phyloP scores from a whole-genome alignment of 2,797 vertebrate genomes.

The Parotocinclus haroldoi region DNA sequence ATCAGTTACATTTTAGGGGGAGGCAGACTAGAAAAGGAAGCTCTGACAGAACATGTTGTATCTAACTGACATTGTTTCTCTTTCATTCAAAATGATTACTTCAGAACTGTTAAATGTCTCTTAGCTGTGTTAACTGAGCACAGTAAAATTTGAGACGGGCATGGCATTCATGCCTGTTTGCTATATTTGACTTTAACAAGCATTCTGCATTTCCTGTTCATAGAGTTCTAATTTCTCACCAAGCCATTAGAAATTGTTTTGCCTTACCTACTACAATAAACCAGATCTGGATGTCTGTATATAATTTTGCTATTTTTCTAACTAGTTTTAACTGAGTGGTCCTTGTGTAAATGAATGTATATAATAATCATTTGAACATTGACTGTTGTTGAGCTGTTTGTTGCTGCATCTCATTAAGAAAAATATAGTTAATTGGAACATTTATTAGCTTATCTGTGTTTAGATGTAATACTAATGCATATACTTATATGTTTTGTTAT shows the following conservation, averaged over 20 bases:
- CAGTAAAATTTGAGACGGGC: background rate
- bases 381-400: background rate
- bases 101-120: constrained; percentile 21
- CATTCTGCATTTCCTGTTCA: background rate
- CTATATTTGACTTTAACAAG: constrained; percentile 19
- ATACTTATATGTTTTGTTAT: too few species aligned
- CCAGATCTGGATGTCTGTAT: constrained; percentile 30
- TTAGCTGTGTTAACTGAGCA: constrained; percentile 17
- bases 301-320: background rate
- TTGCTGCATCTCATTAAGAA: too few species aligned
- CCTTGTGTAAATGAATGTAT: background rate
- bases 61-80: background rate
- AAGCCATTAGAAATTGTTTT: background rate
- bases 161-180: background rate
- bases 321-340: background rate
- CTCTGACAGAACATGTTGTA: background rate
- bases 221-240: background rate
- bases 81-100: background rate
- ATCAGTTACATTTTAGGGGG: background rate
- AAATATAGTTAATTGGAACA: too few species aligned
- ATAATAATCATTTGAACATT: constrained; percentile 7
- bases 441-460: too few species aligned
- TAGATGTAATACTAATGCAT: too few species aligned
- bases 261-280: background rate
- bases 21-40: background rate